Conservation (phyloP, 1,140 invertebrate species). For the Drosophila sucinea region DNA sequence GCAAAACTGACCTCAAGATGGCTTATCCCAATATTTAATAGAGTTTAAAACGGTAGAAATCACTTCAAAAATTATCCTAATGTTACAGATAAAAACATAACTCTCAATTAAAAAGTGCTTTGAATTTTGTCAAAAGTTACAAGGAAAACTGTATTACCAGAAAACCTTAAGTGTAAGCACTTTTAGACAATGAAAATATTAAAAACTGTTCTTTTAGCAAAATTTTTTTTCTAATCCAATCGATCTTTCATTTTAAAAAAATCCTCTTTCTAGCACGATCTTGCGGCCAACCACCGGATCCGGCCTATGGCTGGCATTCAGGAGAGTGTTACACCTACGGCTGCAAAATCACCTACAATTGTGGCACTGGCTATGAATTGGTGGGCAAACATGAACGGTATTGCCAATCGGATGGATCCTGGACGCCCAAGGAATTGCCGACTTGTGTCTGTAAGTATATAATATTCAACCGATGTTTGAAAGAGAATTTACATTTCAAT, state of each 20-base stretch:
- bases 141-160: no score
- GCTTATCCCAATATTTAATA: no score
- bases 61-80: no score
- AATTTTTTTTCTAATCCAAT: neutral
- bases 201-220: neutral
- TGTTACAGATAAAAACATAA: no score
- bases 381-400: constrained; percentile 92
- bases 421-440: constrained; percentile 94
- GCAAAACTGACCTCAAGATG: no score
- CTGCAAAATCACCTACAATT: constrained; percentile 95
- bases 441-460: constrained; percentile 92
- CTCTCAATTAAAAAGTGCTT: no score
- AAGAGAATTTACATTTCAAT: constrained; percentile 44
- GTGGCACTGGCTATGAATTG: constrained; percentile 94
- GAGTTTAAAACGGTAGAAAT: no score
- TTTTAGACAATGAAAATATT: no score
- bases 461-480: constrained; percentile 6
- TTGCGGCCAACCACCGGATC: constrained; percentile 93
- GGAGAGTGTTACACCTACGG: constrained; percentile 96
- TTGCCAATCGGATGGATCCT: constrained; percentile 93
- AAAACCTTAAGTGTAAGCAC: no score
- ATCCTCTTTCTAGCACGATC: constrained; percentile 86
- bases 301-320: constrained; percentile 95
- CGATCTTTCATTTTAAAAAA: neutral
- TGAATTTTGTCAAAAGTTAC: no score